Evolutionary conservation across 2,888 invertebrate genomes (phyloP), one percentile per base, ranked within the genome.

Genomic region (Stegophylla sp.): DNA sequence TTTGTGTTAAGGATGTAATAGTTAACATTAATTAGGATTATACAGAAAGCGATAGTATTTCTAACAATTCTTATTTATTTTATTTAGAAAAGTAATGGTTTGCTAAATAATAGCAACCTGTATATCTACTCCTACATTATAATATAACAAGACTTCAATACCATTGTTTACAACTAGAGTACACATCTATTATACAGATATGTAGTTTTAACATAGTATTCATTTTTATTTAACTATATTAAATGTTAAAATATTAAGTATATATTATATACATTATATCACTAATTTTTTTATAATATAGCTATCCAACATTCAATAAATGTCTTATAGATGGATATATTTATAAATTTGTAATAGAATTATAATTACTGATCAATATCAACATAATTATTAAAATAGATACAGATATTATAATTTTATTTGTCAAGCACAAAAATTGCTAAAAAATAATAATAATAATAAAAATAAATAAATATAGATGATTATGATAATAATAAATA

Each of bases 311-410:
- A 34, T 53, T 71, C 15, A 53, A 10, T 48, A 23, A 10, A 59
- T 59, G 17, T 13, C 3, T 61, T 61, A 61, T 1, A 20, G 13
- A 23, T 59, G 15, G 61, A 17, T 26, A 28, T 69, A 56, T 20
- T 43, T 61, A 73, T 13, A 45, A 73, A 23, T 34, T 73, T 61
- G 3, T 61, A 73, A 43, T 34, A 63, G 34, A 28, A 34, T 48
- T 63, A 28, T 63, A 10, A 51, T 45, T 43, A 61, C 1, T 48
- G 20, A 63, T 51, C 20, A 63, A 74, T 20, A 63, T 63, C 17
- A 74, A 74, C 63, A 63, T 73, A 61, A 61, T 61, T 28, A 48
- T 51, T 63, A 51, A 51, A 74, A 72, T 72, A 73, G n/a, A 26
- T 45, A 61, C 20, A 74, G 34, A 23, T 48, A 17, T 59, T 73